These are phyloP conservation scores for Heliconius sara DNA, from an alignment of 2,888 invertebrate genomes.

Conservation along the genomic window DNA sequence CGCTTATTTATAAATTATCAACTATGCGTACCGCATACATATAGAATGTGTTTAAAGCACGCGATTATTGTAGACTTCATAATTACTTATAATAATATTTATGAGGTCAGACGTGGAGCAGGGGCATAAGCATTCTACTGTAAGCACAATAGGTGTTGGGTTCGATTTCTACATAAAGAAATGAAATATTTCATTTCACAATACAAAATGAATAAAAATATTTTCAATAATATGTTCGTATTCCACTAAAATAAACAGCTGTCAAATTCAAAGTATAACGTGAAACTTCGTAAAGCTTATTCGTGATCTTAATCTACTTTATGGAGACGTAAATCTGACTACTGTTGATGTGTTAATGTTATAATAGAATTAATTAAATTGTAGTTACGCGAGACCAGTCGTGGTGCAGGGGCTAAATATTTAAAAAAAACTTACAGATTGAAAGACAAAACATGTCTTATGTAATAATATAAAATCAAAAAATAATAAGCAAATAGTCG, in stretches of 20 bases:
- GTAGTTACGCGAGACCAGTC: background rate
- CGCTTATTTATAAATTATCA: background rate
- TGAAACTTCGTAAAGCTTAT: background rate
- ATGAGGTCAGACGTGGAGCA: no score
- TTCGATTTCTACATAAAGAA: background rate
- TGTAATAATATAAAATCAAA: no score
- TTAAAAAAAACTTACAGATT: no score
- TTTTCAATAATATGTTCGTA: background rate
- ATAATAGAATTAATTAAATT: background rate
- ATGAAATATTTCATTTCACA: background rate
- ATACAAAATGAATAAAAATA: no score
- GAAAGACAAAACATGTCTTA: no score
- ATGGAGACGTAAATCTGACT: background rate
- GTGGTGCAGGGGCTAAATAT: no score
- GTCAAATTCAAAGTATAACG: background rate
- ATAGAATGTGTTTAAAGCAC: background rate
- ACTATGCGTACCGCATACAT: background rate
- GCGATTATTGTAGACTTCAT: background rate
- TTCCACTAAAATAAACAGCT: no score
- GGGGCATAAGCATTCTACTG: no score
- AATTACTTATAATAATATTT: background rate
- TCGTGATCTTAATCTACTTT: constrained; percentile 7
- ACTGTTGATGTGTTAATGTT: background rate
- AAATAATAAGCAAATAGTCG: no score
- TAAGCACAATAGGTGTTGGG: background rate